Conservation (phyloP, 2,888 invertebrate genomes). For the Meteorus cinctellus region DNA sequence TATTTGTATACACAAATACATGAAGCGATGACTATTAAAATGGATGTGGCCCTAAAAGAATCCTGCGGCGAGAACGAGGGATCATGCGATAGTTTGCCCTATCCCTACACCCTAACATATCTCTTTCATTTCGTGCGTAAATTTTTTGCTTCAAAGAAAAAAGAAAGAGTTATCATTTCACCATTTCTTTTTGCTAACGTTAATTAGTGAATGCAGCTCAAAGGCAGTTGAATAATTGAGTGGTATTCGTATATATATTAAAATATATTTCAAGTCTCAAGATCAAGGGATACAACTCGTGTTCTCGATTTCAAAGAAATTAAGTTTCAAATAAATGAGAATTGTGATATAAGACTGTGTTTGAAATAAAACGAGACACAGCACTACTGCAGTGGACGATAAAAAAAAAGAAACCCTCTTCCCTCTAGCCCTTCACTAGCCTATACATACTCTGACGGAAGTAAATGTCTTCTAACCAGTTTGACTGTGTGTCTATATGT, state of each 20-base stretch:
- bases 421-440: not conserved
- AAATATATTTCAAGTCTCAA: constrained; percentile 2
- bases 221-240: constrained; percentile 51
- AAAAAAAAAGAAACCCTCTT: constrained; percentile 28
- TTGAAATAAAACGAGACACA: constrained; percentile 21
- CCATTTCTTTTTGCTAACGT: constrained; percentile 34
- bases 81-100: not conserved
- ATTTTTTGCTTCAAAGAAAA: constrained; percentile 15
- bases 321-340: not conserved
- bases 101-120: not conserved
- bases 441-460: constrained; percentile 51
- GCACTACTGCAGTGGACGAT: constrained; percentile 30
- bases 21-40: constrained; percentile 16
- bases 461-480: constrained; percentile 48
- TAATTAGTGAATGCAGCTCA: constrained; percentile 52
- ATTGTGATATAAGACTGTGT: constrained; percentile 33
- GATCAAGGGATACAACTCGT: constrained; percentile 13
- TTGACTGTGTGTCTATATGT: constrained; percentile 31
- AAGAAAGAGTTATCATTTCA: not conserved
- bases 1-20: constrained; percentile 1
- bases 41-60: constrained; percentile 2
- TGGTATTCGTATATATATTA: constrained; percentile 9
- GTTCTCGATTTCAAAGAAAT: constrained; percentile 20
- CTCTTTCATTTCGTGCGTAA: not conserved
- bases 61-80: not conserved